These are phyloP conservation scores for Catostomus latipinnis DNA, from an alignment of 2,797 vertebrate species.

Conservation along the genomic window DNA sequence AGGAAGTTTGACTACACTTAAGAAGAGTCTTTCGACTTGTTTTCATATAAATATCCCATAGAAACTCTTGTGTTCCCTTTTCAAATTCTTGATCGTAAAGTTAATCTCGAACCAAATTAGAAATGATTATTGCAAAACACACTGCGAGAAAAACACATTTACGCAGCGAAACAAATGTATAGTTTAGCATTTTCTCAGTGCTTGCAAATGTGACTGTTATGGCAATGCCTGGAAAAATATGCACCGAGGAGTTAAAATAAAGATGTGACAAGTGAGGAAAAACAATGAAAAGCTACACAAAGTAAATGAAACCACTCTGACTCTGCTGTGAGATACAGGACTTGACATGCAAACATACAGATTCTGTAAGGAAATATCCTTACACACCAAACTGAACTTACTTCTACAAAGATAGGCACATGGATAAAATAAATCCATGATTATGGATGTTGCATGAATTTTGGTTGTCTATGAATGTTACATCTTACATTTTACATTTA, in stretches of 20 bases:
- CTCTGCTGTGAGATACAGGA: neutral
- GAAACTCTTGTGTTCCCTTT: neutral
- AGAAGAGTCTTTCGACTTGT: neutral
- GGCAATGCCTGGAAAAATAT: constrained; percentile 48
- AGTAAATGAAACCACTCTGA: neutral
- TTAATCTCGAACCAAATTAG: constrained; percentile 17
- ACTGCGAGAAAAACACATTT: constrained; percentile 39
- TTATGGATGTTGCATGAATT: neutral
- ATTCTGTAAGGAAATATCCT: too few relatives aligned
- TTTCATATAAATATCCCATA: neutral
- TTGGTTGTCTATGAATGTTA: neutral
- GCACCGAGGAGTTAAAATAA: constrained; percentile 24
- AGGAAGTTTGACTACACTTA: neutral
- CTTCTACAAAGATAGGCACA: neutral
- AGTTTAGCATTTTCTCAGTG: constrained; percentile 41
- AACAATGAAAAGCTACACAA: neutral
- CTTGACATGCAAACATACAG: neutral
- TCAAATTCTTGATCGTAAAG: neutral
- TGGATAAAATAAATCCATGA: neutral
- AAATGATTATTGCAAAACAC: constrained; percentile 10
- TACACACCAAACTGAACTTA: neutral
- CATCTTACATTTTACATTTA: neutral
- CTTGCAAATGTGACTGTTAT: constrained; percentile 45
- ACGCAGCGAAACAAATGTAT: constrained; percentile 10
- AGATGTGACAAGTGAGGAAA: constrained; percentile 9